Percentiles rank a stretch among this genome's conserved stretches.
phyloP scores from a whole-genome alignment of 2,797 vertebrate species.

The Phataginus tricuspis region DNA sequence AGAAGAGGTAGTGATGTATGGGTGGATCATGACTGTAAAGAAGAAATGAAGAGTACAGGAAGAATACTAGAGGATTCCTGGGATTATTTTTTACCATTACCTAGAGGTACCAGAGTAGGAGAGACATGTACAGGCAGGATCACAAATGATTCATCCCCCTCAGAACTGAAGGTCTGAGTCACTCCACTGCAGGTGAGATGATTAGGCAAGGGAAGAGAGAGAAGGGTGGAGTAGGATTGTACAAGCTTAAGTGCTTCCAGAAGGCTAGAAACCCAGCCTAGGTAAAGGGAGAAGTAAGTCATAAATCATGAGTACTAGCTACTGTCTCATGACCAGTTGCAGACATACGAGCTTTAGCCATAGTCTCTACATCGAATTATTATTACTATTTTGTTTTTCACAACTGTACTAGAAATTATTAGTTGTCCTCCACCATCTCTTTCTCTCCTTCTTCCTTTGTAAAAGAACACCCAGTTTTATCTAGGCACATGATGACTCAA shows the following conservation, averaged over 20 bases:
- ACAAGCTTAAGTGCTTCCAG: background rate
- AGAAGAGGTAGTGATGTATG: background rate
- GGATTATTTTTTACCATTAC: background rate
- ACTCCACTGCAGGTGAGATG: background rate
- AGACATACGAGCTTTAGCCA: background rate
- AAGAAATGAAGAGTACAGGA: background rate
- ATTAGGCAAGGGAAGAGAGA: background rate
- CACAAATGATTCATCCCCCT: background rate
- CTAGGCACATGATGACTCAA: background rate
- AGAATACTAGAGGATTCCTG: background rate
- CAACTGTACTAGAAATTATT: background rate
- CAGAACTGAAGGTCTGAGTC: background rate
- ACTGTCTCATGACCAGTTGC: background rate
- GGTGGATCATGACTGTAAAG: background rate
- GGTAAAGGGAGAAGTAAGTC: background rate
- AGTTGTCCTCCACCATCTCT: background rate
- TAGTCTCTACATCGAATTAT: background rate
- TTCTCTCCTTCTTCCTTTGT: background rate
- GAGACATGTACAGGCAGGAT: background rate
- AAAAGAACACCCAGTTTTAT: background rate
- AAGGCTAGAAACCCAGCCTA: background rate
- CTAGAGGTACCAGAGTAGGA: background rate
- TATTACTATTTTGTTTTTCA: slow-evolving; percentile 9
- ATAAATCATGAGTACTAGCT: background rate
- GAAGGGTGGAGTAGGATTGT: background rate